Evolutionary conservation across 2,888 invertebrate genomes (phyloP).

Genomic region (Sarcophaga caerulescens): DNA sequence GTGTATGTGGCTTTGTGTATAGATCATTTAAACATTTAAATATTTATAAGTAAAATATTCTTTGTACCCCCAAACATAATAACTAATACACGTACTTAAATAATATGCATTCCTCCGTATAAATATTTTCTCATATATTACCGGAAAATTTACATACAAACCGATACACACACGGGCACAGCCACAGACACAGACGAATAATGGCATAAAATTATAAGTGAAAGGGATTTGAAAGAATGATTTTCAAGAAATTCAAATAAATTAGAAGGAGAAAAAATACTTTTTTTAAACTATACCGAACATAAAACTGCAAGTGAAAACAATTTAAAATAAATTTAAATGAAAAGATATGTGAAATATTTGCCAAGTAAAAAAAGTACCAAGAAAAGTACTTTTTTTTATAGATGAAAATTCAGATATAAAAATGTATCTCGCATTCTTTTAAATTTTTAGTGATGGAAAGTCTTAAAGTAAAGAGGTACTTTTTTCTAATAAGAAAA

Average conservation of each 20-base stretch:
- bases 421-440: no score
- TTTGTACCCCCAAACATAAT: not conserved
- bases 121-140: constrained; percentile 52
- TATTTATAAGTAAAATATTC: constrained; percentile 6
- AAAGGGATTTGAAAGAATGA: not conserved
- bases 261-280: no score
- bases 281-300: no score
- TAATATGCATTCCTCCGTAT: constrained; percentile 46
- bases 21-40: constrained; percentile 24
- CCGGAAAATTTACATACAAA: not conserved
- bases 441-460: no score
- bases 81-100: not conserved
- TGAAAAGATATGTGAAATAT: no score
- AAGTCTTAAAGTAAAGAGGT: no score
- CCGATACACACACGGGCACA: not conserved
- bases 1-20: not conserved
- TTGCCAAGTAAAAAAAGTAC: no score
- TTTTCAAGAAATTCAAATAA: not conserved
- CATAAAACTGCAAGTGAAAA: no score
- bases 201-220: not conserved
- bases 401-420: no score
- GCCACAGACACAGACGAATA: not conserved
- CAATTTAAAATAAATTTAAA: no score
- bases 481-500: no score
- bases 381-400: no score